Base-by-base conservation (phyloP, 2,113 vertebrate genomes). In the Geococcyx californianus region DNA sequence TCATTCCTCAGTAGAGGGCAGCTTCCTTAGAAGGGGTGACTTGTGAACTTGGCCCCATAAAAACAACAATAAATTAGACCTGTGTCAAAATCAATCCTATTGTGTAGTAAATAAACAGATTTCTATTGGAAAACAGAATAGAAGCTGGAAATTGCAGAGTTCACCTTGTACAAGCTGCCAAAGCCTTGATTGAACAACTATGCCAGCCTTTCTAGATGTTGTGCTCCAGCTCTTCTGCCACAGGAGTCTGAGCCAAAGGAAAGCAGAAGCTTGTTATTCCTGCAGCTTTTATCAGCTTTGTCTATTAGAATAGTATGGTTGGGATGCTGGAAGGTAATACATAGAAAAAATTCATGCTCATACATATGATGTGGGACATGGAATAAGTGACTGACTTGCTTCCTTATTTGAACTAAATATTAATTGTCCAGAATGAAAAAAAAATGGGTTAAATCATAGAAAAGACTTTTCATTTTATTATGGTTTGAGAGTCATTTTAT, bases 401-500 rank as follows among this genome's bases (percentile, higher is more conserved):
- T 90, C 31, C 28, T 90, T 69, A 80, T 74, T 70, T 72, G 52
- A 38, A 60, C 34, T 55, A 94, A 83, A 44, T 31, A 86, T 20
- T 70, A 67, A 63, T 75, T 74, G 40, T 52, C 24, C 33, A 81
- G 47, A 94, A 72, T 67, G 29, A 87, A 90, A 92, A 90, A 92
- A 81, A 67, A 9, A 9, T 47, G 23, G 21, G 42, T 29, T 21
- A 89, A 63, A 78, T 84, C 60, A 70, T 93, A 45, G 70, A 8
- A 70, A 23, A 86, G 5, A 45, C 21, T 89, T 88, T 72, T 89
- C 5, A 44, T 56, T 93, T 80, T 47, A 62, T 72, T 67, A 63
- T 38, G 13, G 55, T 60, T 67, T 63, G 16, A 31, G 40, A 92
- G 26, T 75, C 12, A 42, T 81, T 79, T 64, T 31, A 78, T 44